Conservation (phyloP, 1,140 invertebrate species). For the Centruroides sculpturatus region DNA sequence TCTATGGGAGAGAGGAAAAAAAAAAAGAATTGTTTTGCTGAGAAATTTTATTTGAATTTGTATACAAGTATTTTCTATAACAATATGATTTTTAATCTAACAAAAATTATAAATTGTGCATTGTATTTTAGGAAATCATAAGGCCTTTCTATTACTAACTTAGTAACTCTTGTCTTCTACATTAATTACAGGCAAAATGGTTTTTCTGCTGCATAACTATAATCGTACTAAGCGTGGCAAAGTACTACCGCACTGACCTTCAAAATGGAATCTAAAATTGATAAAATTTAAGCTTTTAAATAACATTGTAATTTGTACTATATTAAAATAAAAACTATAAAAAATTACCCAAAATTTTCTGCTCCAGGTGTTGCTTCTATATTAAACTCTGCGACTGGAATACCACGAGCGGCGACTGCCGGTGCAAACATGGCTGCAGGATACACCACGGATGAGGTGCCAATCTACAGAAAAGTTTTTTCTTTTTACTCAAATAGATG, state of each 20-base stretch:
- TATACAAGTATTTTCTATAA: too few relatives aligned
- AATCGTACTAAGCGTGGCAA: conserved; percentile 32
- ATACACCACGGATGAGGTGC: conserved; percentile 74
- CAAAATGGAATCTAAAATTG: conserved; percentile 49
- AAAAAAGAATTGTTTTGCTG: too few relatives aligned
- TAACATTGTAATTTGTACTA: not conserved
- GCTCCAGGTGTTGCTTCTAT: conserved; percentile 61
- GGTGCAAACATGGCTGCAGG: conserved; percentile 86
- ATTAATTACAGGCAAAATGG: too few relatives aligned
- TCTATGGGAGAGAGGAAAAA: too few relatives aligned
- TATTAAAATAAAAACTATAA: not conserved
- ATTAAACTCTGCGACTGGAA: conserved; percentile 81
- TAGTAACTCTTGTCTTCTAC: too few relatives aligned
- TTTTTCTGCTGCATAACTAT: conserved; percentile 28
- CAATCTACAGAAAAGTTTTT: conserved; percentile 26
- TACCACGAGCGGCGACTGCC: conserved; percentile 50
- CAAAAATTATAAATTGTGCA: too few relatives aligned
- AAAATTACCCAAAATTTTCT: conserved; percentile 45
- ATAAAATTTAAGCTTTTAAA: conserved; percentile 9
- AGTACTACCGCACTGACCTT: conserved; percentile 55
- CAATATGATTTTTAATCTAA: too few relatives aligned
- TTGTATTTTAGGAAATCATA: too few relatives aligned
- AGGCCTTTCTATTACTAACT: too few relatives aligned
- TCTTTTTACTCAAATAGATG: too few relatives aligned
- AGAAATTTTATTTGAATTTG: too few relatives aligned